A percentile compares a stretch with the other conserved stretches of the same genome.
These are phyloP conservation scores for Caenorhabditis briggsae DNA, from an alignment of 1,140 invertebrate genomes.

Conservation along the genomic window DNA sequence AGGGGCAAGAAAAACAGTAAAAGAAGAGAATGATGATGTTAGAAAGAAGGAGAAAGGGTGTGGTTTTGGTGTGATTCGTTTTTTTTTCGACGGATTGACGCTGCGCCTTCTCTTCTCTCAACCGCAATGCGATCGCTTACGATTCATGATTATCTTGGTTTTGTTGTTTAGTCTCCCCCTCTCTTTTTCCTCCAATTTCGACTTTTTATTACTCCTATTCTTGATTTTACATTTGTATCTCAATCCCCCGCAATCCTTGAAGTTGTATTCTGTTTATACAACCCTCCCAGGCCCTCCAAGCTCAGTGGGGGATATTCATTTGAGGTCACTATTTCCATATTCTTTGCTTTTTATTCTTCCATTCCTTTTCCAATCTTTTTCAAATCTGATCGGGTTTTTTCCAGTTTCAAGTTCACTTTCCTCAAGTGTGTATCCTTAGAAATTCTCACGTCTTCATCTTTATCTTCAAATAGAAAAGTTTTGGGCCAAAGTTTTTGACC, in stretches of 20 bases:
- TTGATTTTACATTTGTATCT: neutral
- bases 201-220: neutral
- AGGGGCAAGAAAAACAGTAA: neutral
- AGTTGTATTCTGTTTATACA: neutral
- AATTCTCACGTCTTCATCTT: neutral
- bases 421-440: neutral
- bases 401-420: neutral
- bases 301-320: neutral
- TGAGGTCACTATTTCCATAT: neutral
- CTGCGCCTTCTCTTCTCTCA: neutral
- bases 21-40: neutral
- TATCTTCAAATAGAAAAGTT: neutral
- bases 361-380: neutral
- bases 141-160: slow-evolving; percentile 27
- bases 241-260: neutral
- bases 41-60: slow-evolving; percentile 39
- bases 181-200: neutral
- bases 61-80: slow-evolving; percentile 33
- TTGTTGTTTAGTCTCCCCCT: neutral
- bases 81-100: slow-evolving; percentile 2
- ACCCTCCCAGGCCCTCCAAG: neutral
- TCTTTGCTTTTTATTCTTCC: neutral
- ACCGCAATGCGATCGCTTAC: slow-evolving; percentile 22
- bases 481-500: too few relatives aligned
- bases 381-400: neutral